Base-by-base conservation (phyloP, 2,888 invertebrate genomes). In the Thera obeliscata region DNA sequence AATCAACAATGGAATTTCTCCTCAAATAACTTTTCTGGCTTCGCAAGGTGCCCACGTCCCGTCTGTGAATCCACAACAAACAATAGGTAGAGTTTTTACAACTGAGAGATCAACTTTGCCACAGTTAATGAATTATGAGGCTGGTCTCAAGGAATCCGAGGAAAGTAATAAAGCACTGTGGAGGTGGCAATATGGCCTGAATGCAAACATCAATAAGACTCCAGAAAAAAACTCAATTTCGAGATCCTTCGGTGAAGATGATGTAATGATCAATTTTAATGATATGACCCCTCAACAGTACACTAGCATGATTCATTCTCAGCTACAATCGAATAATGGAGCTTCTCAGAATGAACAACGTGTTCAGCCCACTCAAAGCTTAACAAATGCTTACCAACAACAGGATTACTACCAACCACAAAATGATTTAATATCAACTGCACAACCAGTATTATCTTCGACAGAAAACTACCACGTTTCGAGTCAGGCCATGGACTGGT, bases 1-100 rank as follows among this genome's bases (percentile, higher is more conserved):
- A 81, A 71, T 75, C 54, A 90, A 85, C 78, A 83, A 81, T 74
- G 85, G 80, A 48, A 90, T 93, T 78, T 81, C 90, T 66, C 93
- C 93, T 50, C 92, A 93, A 87, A 85, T 93, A 74, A 93, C 93
- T 75, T 93, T 93, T 82, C 72, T 91, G 73, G 93, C 93, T 76
- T 90, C 93, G 52, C 93, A 93, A 78, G 93, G 93, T 61, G 90
- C 92, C 54, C 91, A 89, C 74, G 82, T 83, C 62, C 93, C 93
- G 35, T 84, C 87, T 63, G 72, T 78, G 56, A 87, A 83, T 76
- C 74, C 82, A 56, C 87, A 85, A 75, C 84, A 85, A 79, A 75
- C 85, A 71, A 81, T 84, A 74, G 78, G 86, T 64, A 88, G 90
- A 81, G 78, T 85, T 71, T 86, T 86, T 72, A 81, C 84, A 67